Evolutionary conservation across 2,888 invertebrate species (phyloP).

Genomic region (Caenorhabditis sp.): DNA sequence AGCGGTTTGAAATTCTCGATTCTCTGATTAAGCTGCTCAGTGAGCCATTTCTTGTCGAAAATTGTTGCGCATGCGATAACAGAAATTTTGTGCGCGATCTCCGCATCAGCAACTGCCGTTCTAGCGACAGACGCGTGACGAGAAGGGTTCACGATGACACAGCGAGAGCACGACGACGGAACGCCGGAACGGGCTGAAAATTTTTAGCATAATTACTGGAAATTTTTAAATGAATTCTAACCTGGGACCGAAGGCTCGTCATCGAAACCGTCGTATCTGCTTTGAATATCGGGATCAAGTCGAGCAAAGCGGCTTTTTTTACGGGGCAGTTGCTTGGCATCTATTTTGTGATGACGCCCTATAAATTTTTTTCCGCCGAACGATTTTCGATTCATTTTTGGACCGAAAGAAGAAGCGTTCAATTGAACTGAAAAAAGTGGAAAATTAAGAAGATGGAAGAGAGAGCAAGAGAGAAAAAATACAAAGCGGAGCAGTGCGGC

Average conservation of each 20-base stretch:
- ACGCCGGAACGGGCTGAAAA: conserved; percentile 22
- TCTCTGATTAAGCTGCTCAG: conserved; percentile 59
- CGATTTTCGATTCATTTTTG: conserved; percentile 41
- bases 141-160: not conserved
- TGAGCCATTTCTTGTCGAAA: conserved; percentile 55
- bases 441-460: not conserved
- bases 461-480: not conserved
- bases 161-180: not conserved
- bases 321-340: conserved; percentile 62
- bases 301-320: conserved; percentile 61
- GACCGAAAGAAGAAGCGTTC: too few relatives aligned
- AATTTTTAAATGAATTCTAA: not conserved
- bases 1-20: conserved; percentile 64
- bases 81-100: conserved; percentile 50
- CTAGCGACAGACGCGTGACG: conserved; percentile 23
- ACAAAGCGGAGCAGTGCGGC: not conserved
- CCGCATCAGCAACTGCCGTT: conserved; percentile 51
- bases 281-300: conserved; percentile 70
- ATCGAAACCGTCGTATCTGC: conserved; percentile 68
- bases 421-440: not conserved
- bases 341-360: conserved; percentile 57
- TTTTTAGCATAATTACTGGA: not conserved
- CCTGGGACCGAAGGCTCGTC: conserved; percentile 64
- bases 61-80: conserved; percentile 40
- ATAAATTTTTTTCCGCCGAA: too few relatives aligned